Evolutionary conservation across 1,140 invertebrate genomes (phyloP).

Genomic region (Arctopsyche grandis): DNA sequence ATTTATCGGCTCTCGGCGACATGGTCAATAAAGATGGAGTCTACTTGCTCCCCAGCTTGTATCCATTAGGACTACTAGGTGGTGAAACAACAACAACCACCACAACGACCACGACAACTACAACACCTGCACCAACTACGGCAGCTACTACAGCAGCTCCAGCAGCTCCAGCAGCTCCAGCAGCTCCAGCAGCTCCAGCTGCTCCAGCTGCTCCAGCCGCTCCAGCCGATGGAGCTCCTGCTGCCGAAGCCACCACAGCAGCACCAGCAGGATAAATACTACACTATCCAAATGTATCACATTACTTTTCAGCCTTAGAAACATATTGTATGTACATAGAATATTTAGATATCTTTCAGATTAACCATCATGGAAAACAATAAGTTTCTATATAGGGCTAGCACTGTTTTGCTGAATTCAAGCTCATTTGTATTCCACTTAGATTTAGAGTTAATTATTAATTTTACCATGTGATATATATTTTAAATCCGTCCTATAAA

Average conservation of each 20-base stretch:
- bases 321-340: no score
- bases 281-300: not conserved
- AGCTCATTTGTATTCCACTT: no score
- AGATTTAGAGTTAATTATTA: no score
- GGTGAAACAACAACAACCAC: constrained; percentile 2
- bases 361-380: no score
- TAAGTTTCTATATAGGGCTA: no score
- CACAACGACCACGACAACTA: constrained; percentile 23
- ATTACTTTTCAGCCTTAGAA: not conserved
- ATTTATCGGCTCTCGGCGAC: constrained; percentile 18
- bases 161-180: constrained; percentile 7
- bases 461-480: no score
- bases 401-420: no score
- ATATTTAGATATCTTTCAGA: no score
- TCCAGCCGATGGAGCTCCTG: no score
- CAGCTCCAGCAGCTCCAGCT: constrained; percentile 6
- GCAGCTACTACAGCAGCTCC: constrained; percentile 1
- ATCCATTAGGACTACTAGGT: not conserved
- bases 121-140: constrained; percentile 17
- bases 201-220: constrained; percentile 37
- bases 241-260: not conserved
- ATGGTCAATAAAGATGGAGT: constrained; percentile 19
- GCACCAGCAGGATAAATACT: constrained; percentile 13
- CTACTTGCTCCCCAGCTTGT: constrained; percentile 16
- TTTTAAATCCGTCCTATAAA: no score